Evolutionary conservation across 92 coral and sea anemone genomes (phyloP).

Genomic region (Palythoa heliodiscus): DNA sequence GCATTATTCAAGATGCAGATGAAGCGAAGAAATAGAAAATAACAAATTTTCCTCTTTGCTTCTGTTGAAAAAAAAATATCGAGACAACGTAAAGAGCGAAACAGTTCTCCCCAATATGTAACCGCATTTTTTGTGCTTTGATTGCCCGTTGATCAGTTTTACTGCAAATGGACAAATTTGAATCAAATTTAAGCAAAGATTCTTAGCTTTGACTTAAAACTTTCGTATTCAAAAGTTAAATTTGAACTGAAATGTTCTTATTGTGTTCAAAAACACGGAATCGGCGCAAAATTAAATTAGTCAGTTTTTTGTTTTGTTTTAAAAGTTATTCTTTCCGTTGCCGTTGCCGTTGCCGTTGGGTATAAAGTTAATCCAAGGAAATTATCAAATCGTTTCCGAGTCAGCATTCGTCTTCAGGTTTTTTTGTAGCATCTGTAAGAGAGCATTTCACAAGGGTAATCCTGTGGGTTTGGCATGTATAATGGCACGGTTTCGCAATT

Average conservation of each 20-base stretch:
- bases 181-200: not conserved
- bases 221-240: not conserved
- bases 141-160: not conserved
- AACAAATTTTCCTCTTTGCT: not conserved
- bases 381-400: too few species aligned
- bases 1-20: slow-evolving; percentile 4
- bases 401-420: too few species aligned
- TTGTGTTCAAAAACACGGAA: not conserved
- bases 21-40: not conserved
- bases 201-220: not conserved
- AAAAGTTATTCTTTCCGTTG: not conserved
- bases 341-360: too few species aligned
- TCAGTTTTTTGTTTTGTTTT: not conserved
- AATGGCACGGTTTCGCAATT: too few species aligned
- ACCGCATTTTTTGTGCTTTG: not conserved
- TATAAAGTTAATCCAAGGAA: too few species aligned
- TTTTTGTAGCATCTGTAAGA: too few species aligned
- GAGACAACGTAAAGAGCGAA: not conserved
- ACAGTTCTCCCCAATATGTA: too few species aligned
- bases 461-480: too few species aligned
- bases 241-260: not conserved
- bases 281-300: not conserved
- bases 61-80: not conserved
- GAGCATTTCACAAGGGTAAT: too few species aligned
- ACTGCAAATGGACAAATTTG: not conserved